Evolutionary conservation across 37 sponge, comb jelly and placozoan genomes (phyloP).

Genomic region (Haliclona indistincta): DNA sequence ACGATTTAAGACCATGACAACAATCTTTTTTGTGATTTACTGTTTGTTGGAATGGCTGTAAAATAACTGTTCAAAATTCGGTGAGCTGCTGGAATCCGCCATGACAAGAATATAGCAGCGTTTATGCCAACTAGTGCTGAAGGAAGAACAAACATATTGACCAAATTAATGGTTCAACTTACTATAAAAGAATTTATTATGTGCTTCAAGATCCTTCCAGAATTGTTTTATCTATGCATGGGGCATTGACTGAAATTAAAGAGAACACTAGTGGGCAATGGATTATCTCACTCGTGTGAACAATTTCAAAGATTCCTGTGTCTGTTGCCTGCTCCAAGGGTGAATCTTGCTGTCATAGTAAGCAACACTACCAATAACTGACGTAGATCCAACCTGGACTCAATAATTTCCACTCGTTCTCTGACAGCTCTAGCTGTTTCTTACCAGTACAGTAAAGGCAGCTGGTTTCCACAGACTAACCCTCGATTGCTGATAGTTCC

Average conservation of each 20-base stretch:
- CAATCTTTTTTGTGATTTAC: background rate
- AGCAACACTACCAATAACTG: background rate
- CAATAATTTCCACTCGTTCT: background rate
- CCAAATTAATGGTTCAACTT: background rate
- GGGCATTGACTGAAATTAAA: no score
- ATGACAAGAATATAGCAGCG: conserved; percentile 44
- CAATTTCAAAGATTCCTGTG: background rate
- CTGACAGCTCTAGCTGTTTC: background rate
- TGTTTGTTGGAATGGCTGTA: conserved; percentile 11
- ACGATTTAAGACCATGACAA: background rate
- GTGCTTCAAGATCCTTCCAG: background rate
- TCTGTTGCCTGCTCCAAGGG: background rate
- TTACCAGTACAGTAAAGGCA: conserved; percentile 38
- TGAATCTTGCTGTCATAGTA: background rate
- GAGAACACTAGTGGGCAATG: background rate
- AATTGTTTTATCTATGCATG: conserved; percentile 2
- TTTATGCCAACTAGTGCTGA: conserved; percentile 47
- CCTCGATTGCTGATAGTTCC: background rate
- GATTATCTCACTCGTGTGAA: background rate
- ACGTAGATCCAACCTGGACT: conserved; percentile 10
- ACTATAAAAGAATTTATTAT: conserved; percentile 13
- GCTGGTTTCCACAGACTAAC: conserved; percentile 36
- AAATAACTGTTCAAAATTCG: conserved; percentile 32
- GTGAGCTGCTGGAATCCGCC: conserved; percentile 35
- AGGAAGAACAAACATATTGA: background rate